Conservation (phyloP, 1,140 invertebrate genomes). For the Sinella curviseta region DNA sequence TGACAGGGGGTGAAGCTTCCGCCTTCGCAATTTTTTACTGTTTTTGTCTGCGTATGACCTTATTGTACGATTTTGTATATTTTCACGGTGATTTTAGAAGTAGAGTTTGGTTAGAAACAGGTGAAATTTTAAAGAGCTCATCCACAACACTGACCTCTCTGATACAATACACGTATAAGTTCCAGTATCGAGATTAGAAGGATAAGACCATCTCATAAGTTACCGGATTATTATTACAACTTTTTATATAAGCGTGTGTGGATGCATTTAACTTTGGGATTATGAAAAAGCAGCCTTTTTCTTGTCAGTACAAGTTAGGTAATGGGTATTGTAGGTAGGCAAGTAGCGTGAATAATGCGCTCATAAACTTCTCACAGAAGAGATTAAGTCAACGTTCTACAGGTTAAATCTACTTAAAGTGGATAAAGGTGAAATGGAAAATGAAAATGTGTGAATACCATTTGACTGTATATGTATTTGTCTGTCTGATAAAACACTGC, state of each 20-base stretch:
- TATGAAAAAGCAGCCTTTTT: no score
- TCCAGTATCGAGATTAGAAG: background rate
- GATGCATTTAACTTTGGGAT: background rate
- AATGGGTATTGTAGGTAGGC: background rate
- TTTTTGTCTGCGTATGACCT: background rate
- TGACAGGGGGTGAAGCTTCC: background rate
- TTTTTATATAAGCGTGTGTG: no score
- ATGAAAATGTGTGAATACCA: background rate
- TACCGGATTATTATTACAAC: no score
- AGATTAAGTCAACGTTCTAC: conserved; percentile 14
- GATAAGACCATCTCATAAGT: background rate
- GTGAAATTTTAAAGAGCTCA: no score
- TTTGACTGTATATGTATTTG: background rate
- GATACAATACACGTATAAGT: background rate
- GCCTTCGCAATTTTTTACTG: background rate
- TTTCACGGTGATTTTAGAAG: no score
- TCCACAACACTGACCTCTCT: no score
- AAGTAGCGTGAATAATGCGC: background rate
- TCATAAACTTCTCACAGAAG: background rate
- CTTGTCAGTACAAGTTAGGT: no score
- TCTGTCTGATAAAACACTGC: no score
- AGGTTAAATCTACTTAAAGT: background rate
- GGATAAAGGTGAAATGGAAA: background rate
- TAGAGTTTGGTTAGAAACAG: no score
- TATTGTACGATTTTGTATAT: no score